Conservation (phyloP, 2,888 invertebrate species). For the Orthosia gothica region DNA sequence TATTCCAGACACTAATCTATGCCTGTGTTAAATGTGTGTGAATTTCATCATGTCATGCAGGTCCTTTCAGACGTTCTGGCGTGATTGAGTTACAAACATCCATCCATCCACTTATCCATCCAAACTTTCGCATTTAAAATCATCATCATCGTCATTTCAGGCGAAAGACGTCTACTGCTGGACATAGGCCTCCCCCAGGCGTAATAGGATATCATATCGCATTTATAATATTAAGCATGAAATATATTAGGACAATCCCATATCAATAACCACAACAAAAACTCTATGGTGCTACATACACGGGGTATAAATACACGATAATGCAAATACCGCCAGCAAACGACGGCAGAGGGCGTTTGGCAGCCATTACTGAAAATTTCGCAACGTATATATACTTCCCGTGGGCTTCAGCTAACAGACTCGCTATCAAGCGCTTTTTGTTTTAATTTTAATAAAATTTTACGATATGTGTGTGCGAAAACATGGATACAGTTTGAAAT, state of each 20-base stretch:
- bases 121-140: no score
- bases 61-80: no score
- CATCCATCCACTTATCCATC: no score
- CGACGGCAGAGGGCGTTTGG: slow-evolving; percentile 77
- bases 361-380: slow-evolving; percentile 84
- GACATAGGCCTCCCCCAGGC: no score
- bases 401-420: slow-evolving; percentile 81
- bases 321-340: slow-evolving; percentile 84
- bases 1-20: no score
- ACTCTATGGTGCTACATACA: slow-evolving; percentile 74
- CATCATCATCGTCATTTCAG: no score
- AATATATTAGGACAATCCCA: slow-evolving; percentile 23
- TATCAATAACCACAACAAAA: slow-evolving; percentile 68
- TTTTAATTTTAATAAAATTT: slow-evolving; percentile 80
- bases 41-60: no score
- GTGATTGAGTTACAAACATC: no score
- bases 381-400: slow-evolving; percentile 81
- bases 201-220: no score
- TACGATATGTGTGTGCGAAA: slow-evolving; percentile 70
- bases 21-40: no score
- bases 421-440: slow-evolving; percentile 79
- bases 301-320: slow-evolving; percentile 84
- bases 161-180: no score
- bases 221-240: no score
- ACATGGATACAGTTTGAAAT: slow-evolving; percentile 67